These are phyloP conservation scores for Bagarius yarrelli DNA, from an alignment of 2,113 vertebrate genomes.

Conservation along the genomic window DNA sequence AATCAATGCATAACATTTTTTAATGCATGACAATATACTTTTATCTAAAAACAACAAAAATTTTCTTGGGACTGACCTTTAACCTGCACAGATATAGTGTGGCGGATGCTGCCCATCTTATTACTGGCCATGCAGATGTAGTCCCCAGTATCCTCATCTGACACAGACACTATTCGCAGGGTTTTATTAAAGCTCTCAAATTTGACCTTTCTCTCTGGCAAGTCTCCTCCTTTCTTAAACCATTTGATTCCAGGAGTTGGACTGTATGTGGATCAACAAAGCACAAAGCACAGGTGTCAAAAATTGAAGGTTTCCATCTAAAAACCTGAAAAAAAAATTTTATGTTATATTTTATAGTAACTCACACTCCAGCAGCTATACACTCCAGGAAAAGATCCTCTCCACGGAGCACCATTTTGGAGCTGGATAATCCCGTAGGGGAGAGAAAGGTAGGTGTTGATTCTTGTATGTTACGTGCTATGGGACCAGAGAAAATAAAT, in stretches of 20 bases:
- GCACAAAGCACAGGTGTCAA: background rate
- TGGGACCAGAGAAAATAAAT: constrained; percentile 42
- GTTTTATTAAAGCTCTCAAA: constrained; percentile 91
- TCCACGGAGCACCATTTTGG: constrained; percentile 90
- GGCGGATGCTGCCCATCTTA: constrained; percentile 88
- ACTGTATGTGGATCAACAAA: constrained; percentile 60
- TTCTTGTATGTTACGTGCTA: constrained; percentile 85
- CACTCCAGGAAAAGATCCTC: constrained; percentile 90
- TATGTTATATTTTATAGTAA: constrained; percentile 60
- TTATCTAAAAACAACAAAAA: background rate
- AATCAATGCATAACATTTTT: background rate
- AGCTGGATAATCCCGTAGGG: constrained; percentile 82
- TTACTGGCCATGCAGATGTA: constrained; percentile 95
- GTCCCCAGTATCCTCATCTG: constrained; percentile 90
- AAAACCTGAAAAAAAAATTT: background rate
- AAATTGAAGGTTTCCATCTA: background rate
- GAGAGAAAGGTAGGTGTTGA: constrained; percentile 88
- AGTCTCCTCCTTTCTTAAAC: constrained; percentile 93
- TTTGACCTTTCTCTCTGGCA: constrained; percentile 81
- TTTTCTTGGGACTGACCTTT: constrained; percentile 82
- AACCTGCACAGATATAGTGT: constrained; percentile 91
- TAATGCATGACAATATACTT: background rate
- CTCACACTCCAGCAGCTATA: constrained; percentile 94
- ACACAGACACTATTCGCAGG: constrained; percentile 82
- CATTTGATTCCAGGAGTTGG: constrained; percentile 90